phyloP scores from a whole-genome alignment of 2,888 invertebrate genomes.

The Scelioninae gen. 1 region DNA sequence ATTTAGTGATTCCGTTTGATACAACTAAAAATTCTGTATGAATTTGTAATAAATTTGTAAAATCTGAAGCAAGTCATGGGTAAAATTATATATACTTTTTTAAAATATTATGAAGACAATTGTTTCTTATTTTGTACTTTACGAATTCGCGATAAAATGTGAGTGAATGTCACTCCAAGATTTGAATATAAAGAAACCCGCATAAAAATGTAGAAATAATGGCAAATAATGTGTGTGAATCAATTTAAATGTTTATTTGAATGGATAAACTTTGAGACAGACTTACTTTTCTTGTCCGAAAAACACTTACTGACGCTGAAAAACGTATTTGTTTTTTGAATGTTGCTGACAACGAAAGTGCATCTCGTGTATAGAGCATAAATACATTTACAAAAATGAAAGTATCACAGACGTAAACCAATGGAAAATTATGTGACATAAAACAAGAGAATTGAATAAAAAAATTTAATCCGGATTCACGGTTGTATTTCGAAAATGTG shows the following conservation, averaged over 20 bases:
- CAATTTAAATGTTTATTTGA: constrained; percentile 4
- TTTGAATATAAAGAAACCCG: too few species aligned
- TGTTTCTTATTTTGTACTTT: too few species aligned
- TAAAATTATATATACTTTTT: too few species aligned
- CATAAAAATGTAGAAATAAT: neutral
- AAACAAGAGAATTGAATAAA: too few species aligned
- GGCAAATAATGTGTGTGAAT: neutral
- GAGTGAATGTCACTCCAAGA: too few species aligned
- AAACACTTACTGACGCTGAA: constrained; percentile 2
- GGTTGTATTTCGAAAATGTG: too few species aligned
- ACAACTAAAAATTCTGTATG: neutral
- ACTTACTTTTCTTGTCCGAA: constrained; percentile 10
- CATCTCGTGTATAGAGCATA: constrained; percentile 4
- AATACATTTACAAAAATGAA: constrained; percentile 6
- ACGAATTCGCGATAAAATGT: too few species aligned
- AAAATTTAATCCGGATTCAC: too few species aligned
- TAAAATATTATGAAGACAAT: too few species aligned
- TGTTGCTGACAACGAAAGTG: constrained; percentile 13
- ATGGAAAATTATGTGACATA: neutral
- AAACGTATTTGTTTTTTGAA: constrained; percentile 9
- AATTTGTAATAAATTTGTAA: neutral
- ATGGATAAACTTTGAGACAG: neutral
- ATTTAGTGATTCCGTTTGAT: neutral
- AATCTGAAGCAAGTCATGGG: neutral
- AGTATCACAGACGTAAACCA: neutral